Percentiles rank a stretch among this genome's conserved stretches.
These are phyloP conservation scores for Xylocampa areola DNA, from an alignment of 2,888 invertebrate species.

Conservation along the genomic window DNA sequence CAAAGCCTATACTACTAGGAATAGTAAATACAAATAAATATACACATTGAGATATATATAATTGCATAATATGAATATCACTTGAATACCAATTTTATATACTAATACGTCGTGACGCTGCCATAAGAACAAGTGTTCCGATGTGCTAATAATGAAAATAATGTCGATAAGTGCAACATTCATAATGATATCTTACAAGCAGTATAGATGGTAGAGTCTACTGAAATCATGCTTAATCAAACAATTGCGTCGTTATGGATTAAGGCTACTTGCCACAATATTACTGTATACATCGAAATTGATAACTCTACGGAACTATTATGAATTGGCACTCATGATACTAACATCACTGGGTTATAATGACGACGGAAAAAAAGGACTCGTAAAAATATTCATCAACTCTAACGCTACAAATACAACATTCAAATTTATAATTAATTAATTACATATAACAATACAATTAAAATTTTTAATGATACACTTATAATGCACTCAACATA, in stretches of 20 bases:
- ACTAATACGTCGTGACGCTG: constrained; percentile 51
- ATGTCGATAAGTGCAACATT: constrained; percentile 41
- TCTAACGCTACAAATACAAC: constrained; percentile 62
- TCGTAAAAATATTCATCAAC: constrained; percentile 55
- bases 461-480: constrained; percentile 51
- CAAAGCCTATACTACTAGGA: constrained; percentile 57
- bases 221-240: constrained; percentile 44
- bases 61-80: constrained; percentile 54
- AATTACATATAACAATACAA: constrained; percentile 53
- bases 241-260: constrained; percentile 22
- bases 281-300: constrained; percentile 36
- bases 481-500: constrained; percentile 63
- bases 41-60: constrained; percentile 53
- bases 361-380: constrained; percentile 48
- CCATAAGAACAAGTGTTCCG: constrained; percentile 33
- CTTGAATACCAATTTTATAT: constrained; percentile 55
- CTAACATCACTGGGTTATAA: constrained; percentile 51
- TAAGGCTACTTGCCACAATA: constrained; percentile 35
- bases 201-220: constrained; percentile 29
- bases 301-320: constrained; percentile 49
- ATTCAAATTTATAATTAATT: constrained; percentile 60
- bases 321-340: constrained; percentile 75
- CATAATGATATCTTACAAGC: constrained; percentile 37
- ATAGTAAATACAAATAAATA: constrained; percentile 59
- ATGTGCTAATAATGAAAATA: constrained; percentile 55